A percentile compares a stretch with the other conserved stretches of the same genome.
Conservation (phyloP, 2,797 vertebrate genomes). For the Myioborus miniatus region DNA sequence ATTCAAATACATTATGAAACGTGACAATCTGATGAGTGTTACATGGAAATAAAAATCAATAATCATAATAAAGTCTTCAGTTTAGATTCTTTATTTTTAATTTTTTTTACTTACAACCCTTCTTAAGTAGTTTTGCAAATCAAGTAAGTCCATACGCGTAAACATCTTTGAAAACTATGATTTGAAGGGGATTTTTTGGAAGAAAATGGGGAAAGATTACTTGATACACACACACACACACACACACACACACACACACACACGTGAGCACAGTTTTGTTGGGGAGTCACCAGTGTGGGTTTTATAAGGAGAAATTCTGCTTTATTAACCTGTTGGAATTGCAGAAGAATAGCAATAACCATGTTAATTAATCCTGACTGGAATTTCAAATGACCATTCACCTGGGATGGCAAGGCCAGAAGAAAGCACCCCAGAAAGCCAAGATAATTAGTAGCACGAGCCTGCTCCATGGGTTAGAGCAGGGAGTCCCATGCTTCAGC, state of each 20-base stretch:
- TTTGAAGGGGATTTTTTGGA: not conserved
- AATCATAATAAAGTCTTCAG: not conserved
- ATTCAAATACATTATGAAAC: not conserved
- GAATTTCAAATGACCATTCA: not conserved
- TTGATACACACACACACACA: not conserved
- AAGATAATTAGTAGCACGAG: fast-evolving
- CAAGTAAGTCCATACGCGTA: not conserved
- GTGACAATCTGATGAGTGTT: not conserved
- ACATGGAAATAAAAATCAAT: not conserved
- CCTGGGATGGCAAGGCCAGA: not conserved
- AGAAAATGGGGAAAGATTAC: not conserved
- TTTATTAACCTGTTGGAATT: not conserved
- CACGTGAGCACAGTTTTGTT: not conserved
- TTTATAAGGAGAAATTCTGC: not conserved
- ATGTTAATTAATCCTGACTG: not conserved
- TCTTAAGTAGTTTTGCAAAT: not conserved
- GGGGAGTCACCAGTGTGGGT: not conserved
- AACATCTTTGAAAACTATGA: not conserved
- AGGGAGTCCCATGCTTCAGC: not conserved
- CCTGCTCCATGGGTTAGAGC: not conserved
- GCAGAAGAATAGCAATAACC: not conserved
- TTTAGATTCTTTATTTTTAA: not conserved
- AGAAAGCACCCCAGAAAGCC: not conserved
- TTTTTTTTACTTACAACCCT: not conserved
- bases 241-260: not conserved